Evolutionary conservation across 2,888 invertebrate genomes (phyloP).

Genomic region (Chaitophorus viminalis): DNA sequence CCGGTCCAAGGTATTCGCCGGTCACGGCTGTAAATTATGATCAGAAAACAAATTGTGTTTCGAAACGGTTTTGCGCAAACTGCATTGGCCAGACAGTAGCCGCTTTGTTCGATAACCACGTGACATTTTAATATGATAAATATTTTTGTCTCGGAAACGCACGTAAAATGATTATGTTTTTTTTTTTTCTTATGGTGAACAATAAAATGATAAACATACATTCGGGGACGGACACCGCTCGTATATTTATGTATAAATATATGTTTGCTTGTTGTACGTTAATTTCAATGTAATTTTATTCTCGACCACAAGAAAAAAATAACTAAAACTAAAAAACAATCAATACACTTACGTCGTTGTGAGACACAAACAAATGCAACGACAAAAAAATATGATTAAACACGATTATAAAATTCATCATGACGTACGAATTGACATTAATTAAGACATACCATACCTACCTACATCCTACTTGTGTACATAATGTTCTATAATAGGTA

Average conservation of each 20-base stretch:
- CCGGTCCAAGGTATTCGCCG: not conserved
- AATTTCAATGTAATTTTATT: not conserved
- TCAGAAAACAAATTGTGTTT: constrained; percentile 25
- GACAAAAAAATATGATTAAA: not conserved
- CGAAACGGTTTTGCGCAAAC: constrained; percentile 53
- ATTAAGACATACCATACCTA: not conserved
- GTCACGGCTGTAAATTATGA: constrained; percentile 49
- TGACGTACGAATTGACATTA: not conserved
- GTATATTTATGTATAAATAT: not conserved
- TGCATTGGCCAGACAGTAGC: not conserved
- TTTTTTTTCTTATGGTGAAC: not conserved
- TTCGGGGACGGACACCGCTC: not conserved
- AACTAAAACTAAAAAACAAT: not conserved
- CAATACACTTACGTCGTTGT: not conserved
- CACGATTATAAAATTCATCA: not conserved
- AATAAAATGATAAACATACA: not conserved
- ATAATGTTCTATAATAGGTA: not conserved
- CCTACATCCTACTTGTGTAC: not conserved
- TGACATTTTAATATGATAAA: constrained; percentile 33
- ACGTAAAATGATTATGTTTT: not conserved
- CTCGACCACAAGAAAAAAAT: not conserved
- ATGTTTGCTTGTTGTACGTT: not conserved
- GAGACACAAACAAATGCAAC: too few species aligned
- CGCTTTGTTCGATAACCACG: constrained; percentile 30
- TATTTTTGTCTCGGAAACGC: constrained; percentile 24